Percentiles rank a stretch among this genome's conserved stretches.
Evolutionary conservation across 2,888 invertebrate genomes (phyloP).

Genomic region (Andricus curvator): DNA sequence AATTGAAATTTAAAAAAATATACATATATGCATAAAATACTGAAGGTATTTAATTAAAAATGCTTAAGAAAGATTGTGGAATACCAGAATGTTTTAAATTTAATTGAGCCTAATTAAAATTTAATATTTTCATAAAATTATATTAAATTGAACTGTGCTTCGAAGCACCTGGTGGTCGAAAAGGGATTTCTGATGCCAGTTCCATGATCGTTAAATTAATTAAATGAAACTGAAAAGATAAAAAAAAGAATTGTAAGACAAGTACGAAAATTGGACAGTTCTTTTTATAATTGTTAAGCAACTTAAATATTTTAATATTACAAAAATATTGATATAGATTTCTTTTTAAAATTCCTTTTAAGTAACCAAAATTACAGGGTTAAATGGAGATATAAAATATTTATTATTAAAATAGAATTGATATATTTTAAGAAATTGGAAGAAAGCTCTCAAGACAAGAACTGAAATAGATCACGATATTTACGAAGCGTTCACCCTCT

Average conservation of each 20-base stretch:
- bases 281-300: too few species aligned
- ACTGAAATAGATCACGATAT: slow-evolving; percentile 28
- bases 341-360: too few species aligned
- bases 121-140: too few species aligned
- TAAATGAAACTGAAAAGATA: not conserved
- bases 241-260: not conserved
- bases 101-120: not conserved
- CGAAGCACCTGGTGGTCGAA: not conserved
- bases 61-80: not conserved
- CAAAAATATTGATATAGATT: too few species aligned
- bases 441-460: not conserved
- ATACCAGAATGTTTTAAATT: not conserved
- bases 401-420: not conserved
- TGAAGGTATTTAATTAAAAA: not conserved
- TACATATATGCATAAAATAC: too few species aligned
- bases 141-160: not conserved
- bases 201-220: not conserved
- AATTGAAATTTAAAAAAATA: too few species aligned
- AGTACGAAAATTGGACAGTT: not conserved
- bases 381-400: too few species aligned
- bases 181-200: not conserved
- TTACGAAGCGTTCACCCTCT: slow-evolving; percentile 29
- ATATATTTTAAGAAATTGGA: not conserved
- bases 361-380: too few species aligned
- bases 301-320: too few species aligned